Conservation (phyloP, 2,888 invertebrate species). For the Drosophila cognata region DNA sequence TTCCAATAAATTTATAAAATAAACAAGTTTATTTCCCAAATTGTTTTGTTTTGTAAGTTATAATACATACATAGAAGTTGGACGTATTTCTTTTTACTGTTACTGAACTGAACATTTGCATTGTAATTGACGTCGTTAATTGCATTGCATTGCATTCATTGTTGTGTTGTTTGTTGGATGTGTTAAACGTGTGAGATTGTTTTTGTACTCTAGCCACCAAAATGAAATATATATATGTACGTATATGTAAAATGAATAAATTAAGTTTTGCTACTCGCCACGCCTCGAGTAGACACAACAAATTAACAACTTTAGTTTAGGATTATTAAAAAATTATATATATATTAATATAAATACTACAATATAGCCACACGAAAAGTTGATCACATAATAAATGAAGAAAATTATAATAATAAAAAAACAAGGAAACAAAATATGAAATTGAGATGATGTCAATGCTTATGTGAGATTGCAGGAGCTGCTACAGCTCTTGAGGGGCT, state of each 20-base stretch:
- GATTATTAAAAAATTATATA: slow-evolving; percentile 50
- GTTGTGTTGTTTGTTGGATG: slow-evolving; percentile 49
- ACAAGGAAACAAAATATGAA: slow-evolving; percentile 31
- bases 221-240: slow-evolving; percentile 45
- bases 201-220: slow-evolving; percentile 77
- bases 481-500: slow-evolving; percentile 88
- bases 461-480: slow-evolving; percentile 86
- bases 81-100: slow-evolving; percentile 54
- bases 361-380: slow-evolving; percentile 74
- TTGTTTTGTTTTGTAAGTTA: slow-evolving; percentile 34
- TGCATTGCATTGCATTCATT: slow-evolving; percentile 64
- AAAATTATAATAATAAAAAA: slow-evolving; percentile 9
- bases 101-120: slow-evolving; percentile 44
- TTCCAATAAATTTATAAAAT: slow-evolving; percentile 73
- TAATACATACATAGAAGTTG: slow-evolving; percentile 61
- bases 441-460: slow-evolving; percentile 24
- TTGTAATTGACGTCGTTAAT: slow-evolving; percentile 53
- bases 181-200: slow-evolving; percentile 49
- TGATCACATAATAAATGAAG: slow-evolving; percentile 65
- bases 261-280: slow-evolving; percentile 43
- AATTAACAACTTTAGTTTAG: slow-evolving; percentile 53
- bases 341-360: slow-evolving; percentile 56
- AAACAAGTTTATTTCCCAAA: slow-evolving; percentile 73
- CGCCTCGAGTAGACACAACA: slow-evolving; percentile 43
- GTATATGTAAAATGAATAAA: slow-evolving; percentile 56